Evolutionary conservation across 2,113 vertebrate genomes (phyloP).

Genomic region (Perca fluviatilis): DNA sequence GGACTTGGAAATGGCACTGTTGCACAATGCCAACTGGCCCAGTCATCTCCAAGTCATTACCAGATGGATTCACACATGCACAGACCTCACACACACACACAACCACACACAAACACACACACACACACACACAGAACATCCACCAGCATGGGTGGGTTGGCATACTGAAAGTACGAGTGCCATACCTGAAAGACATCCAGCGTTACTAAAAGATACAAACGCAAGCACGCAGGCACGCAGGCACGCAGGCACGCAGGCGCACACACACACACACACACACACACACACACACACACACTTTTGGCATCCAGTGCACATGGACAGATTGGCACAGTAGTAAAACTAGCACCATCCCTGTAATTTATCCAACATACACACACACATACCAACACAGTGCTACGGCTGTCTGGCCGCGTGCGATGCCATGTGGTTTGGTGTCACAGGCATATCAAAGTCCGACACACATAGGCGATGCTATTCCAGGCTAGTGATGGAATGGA

Average conservation of each 20-base stretch:
- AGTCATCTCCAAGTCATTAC: constrained; percentile 69
- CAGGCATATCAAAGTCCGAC: constrained; percentile 54
- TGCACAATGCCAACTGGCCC: constrained; percentile 70
- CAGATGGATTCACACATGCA: constrained; percentile 70
- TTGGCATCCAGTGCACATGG: constrained; percentile 5
- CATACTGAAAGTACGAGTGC: constrained; percentile 21
- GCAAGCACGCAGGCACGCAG: not conserved
- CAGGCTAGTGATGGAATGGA: constrained; percentile 59
- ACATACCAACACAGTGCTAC: constrained; percentile 21
- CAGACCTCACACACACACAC: constrained; percentile 8
- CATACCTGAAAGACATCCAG: constrained; percentile 63
- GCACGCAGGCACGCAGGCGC: not conserved
- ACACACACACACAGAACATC: constrained; percentile 31
- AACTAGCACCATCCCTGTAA: constrained; percentile 42
- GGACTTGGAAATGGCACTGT: constrained; percentile 67
- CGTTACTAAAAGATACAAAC: constrained; percentile 28
- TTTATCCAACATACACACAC: constrained; percentile 38
- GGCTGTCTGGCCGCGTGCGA: constrained; percentile 36
- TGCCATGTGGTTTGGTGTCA: constrained; percentile 59
- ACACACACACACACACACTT: not conserved
- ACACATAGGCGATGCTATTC: constrained; percentile 33
- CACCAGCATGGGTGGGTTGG: constrained; percentile 31
- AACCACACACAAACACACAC: constrained; percentile 10
- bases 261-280: constrained; percentile 19
- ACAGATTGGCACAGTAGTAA: constrained; percentile 47